phyloP scores from a whole-genome alignment of 2,888 invertebrate species.

The Lithophane socia region DNA sequence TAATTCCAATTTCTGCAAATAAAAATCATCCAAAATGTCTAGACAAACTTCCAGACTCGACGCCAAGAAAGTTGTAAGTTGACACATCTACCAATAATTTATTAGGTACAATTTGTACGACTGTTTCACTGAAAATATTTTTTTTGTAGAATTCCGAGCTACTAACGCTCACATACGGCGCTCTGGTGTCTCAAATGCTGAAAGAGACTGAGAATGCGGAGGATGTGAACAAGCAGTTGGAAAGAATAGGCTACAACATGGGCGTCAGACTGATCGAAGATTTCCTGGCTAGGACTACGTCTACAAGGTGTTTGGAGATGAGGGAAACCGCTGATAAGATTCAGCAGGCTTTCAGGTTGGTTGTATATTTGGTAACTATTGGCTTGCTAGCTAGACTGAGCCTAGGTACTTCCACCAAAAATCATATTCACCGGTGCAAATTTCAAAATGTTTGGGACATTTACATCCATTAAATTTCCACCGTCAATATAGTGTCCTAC shows the following conservation, averaged over 20 bases:
- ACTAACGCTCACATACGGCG: slow-evolving; percentile 99
- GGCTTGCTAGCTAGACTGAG: neutral
- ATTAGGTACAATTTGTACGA: neutral
- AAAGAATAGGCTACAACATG: slow-evolving; percentile 99
- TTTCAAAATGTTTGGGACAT: no score
- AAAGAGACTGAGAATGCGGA: slow-evolving; percentile 99
- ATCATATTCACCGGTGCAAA: neutral
- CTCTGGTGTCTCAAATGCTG: slow-evolving; percentile 98
- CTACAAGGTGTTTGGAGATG: slow-evolving; percentile 98
- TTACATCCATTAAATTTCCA: no score
- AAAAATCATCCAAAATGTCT: slow-evolving; percentile 89
- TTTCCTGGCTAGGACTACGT: slow-evolving; percentile 97
- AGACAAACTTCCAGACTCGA: slow-evolving; percentile 93
- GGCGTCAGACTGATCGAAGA: slow-evolving; percentile 99
- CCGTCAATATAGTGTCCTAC: neutral
- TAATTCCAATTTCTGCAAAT: neutral
- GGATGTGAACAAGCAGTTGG: slow-evolving; percentile 99
- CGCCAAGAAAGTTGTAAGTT: slow-evolving; percentile 94
- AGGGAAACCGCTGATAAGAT: slow-evolving; percentile 99
- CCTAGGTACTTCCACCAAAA: neutral
- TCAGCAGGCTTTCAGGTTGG: slow-evolving; percentile 92
- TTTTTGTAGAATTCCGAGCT: slow-evolving; percentile 97
- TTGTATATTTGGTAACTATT: neutral
- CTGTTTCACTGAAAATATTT: neutral
- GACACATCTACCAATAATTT: neutral